A percentile compares a stretch with the other conserved stretches of the same genome.
Evolutionary conservation across 2,113 vertebrate species (phyloP).

Genomic region (Climacteris rufus): DNA sequence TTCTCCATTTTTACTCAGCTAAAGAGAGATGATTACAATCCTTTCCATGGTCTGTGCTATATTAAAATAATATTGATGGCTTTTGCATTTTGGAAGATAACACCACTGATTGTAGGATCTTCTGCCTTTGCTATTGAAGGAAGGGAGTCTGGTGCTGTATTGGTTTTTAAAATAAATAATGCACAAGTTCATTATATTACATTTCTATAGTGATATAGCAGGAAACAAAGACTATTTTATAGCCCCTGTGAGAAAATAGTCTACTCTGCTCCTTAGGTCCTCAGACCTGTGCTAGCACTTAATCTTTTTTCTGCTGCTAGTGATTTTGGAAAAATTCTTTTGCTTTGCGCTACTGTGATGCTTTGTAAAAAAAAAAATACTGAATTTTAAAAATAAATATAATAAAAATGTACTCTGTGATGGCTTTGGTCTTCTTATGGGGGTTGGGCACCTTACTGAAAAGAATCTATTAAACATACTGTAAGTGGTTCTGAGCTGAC

Average conservation of each 20-base stretch:
- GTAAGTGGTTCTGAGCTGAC: not conserved
- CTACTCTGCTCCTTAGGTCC: not conserved
- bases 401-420: not conserved
- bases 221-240: not conserved
- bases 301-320: not conserved
- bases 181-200: not conserved
- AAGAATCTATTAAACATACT: not conserved
- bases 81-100: not conserved
- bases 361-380: not conserved
- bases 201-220: not conserved
- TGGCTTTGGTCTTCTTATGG: not conserved
- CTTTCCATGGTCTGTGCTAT: not conserved
- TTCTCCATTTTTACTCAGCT: not conserved
- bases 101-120: not conserved
- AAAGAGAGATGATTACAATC: not conserved
- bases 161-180: not conserved
- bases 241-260: not conserved
- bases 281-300: not conserved
- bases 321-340: not conserved
- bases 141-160: not conserved
- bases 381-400: not conserved
- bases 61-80: not conserved
- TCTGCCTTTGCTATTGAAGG: not conserved
- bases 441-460: not conserved
- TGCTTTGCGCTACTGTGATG: not conserved